phyloP scores from a whole-genome alignment of 2,797 vertebrate species.

The Valencia hispanica region DNA sequence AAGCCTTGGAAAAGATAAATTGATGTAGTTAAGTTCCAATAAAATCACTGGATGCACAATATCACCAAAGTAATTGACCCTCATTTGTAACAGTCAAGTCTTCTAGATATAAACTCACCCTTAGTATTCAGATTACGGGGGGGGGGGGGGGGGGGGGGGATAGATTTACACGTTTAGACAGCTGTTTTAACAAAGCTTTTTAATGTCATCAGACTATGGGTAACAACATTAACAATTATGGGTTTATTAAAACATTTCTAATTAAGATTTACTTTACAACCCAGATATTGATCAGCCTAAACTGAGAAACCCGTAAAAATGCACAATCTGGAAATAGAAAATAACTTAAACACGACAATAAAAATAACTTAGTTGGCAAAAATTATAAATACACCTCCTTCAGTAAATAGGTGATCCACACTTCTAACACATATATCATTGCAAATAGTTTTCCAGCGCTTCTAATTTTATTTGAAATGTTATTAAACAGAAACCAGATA shows the following conservation, averaged over 20 bases:
- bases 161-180: neutral
- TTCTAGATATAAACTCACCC: neutral
- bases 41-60: neutral
- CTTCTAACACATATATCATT: neutral
- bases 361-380: too few species aligned
- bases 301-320: neutral
- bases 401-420: neutral
- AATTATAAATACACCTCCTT: too few species aligned
- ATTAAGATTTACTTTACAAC: neutral
- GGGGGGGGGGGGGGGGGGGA: neutral
- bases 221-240: neutral
- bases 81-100: conserved; percentile 1
- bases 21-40: neutral
- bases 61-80: neutral
- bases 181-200: neutral
- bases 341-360: neutral
- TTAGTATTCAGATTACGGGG: neutral
- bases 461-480: neutral
- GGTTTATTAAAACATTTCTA: neutral
- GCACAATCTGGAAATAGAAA: neutral
- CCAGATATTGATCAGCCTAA: neutral
- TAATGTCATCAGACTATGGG: neutral
- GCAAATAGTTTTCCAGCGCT: neutral
- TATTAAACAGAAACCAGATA: neutral
- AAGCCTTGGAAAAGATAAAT: neutral